Evolutionary conservation across 2,797 vertebrate species (phyloP).

Genomic region (Euthynnus affinis): DNA sequence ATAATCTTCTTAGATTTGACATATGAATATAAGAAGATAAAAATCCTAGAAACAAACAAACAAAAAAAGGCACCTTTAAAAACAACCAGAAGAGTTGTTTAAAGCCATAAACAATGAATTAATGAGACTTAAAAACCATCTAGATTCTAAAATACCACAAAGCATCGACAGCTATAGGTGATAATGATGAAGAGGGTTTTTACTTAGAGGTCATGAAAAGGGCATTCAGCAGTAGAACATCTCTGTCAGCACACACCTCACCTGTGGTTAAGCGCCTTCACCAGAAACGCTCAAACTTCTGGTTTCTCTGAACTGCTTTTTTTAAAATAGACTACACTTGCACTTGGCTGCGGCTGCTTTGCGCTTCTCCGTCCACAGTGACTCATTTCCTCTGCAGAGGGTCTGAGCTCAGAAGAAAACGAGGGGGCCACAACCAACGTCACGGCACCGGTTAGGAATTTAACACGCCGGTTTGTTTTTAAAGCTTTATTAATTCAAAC

Average conservation of each 20-base stretch:
- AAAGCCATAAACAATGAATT: too few species aligned
- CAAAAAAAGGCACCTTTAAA: too few species aligned
- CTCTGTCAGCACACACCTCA: not conserved
- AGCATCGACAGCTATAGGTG: too few species aligned
- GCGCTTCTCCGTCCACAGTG: conserved; percentile 33
- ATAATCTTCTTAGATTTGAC: too few species aligned
- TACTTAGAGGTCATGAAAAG: too few species aligned
- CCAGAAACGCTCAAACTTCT: conserved; percentile 12
- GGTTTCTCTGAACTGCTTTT: conserved; percentile 14
- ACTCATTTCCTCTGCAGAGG: conserved; percentile 52
- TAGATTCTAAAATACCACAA: too few species aligned
- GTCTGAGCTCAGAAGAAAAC: conserved; percentile 6
- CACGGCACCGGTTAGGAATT: not conserved
- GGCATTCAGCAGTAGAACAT: too few species aligned
- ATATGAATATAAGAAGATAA: too few species aligned
- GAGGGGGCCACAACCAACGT: not conserved
- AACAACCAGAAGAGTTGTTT: too few species aligned
- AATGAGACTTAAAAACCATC: too few species aligned
- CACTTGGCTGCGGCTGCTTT: conserved; percentile 2
- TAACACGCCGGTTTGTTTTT: not conserved
- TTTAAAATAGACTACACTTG: not conserved
- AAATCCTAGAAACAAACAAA: too few species aligned
- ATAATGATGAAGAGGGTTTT: too few species aligned
- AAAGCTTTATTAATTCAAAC: not conserved
- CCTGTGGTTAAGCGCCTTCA: not conserved